Percentiles rank a stretch among this genome's conserved stretches.
These are phyloP conservation scores for Macquaria ambigua DNA, from an alignment of 2,113 vertebrate genomes.

Conservation along the genomic window DNA sequence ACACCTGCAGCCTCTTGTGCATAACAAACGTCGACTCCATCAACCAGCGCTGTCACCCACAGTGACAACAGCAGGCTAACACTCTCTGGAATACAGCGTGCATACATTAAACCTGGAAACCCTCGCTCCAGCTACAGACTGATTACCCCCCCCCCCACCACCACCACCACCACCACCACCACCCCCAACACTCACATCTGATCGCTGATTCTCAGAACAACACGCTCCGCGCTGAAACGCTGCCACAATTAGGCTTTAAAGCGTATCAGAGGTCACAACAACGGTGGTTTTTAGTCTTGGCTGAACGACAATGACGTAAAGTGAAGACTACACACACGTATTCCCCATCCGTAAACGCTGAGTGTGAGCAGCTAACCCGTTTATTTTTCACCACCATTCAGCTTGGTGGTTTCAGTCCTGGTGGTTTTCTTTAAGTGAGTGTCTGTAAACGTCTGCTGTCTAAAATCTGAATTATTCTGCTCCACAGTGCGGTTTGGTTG, in stretches of 20 bases:
- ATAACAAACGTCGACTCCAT: slow-evolving; percentile 32
- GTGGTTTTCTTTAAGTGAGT: background rate
- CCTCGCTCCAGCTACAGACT: background rate
- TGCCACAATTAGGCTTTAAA: background rate
- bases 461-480: slow-evolving; percentile 17
- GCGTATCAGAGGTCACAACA: background rate
- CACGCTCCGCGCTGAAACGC: background rate
- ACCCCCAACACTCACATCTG: background rate
- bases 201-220: slow-evolving; percentile 13
- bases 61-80: slow-evolving; percentile 51
- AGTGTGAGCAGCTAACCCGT: background rate
- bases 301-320: background rate
- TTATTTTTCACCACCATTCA: background rate
- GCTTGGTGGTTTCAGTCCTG: background rate
- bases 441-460: slow-evolving; percentile 9
- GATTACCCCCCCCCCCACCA: slow-evolving; percentile 16
- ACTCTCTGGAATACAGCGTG: slow-evolving; percentile 8
- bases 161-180: slow-evolving; percentile 2
- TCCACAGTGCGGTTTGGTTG: background rate
- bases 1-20: background rate
- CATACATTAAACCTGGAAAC: slow-evolving; percentile 33
- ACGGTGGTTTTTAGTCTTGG: background rate
- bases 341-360: background rate
- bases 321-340: accelerated
- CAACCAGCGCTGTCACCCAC: slow-evolving; percentile 26